These are phyloP conservation scores for Mus musculus DNA, from an alignment of 2,113 vertebrate species.

Conservation along the genomic window GRCm39 chr2:36133001-36133500, in stretches of 20 bases:
- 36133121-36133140: background rate
- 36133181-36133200: background rate
- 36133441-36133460: slow-evolving; percentile 70
- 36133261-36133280: background rate
- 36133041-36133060: background rate
- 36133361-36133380: slow-evolving; percentile 50
- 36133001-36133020: slow-evolving; percentile 94
- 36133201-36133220: background rate
- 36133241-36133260: fast-evolving
- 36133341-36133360: background rate
- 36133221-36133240: background rate
- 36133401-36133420: slow-evolving; percentile 13
- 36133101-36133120: too few species aligned
- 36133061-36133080: background rate
- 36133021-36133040: slow-evolving; percentile 85
- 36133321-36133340: background rate
- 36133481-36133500: slow-evolving; percentile 57
- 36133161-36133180: background rate
- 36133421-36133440: slow-evolving; percentile 70
- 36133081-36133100: background rate
- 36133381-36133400: slow-evolving; percentile 74
- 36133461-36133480: slow-evolving; percentile 20
- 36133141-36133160: background rate
- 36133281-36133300: background rate
- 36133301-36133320: background rate